phyloP scores from a whole-genome alignment of 2,888 invertebrate genomes.

The Oxyscelio sp. region DNA sequence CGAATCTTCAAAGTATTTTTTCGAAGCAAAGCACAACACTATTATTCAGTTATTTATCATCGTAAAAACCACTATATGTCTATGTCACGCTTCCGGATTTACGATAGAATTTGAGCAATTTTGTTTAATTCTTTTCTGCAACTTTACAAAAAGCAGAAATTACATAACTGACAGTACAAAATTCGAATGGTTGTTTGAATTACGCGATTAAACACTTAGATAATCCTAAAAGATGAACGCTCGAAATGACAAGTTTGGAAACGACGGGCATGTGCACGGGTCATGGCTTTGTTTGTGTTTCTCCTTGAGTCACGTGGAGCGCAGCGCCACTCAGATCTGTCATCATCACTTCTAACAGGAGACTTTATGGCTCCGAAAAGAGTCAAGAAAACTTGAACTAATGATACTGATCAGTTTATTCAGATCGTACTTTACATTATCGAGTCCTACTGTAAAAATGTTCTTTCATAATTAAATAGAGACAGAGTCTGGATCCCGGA shows the following conservation, averaged over 20 bases:
- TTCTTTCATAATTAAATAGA: slow-evolving; percentile 12
- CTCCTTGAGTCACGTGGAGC: slow-evolving; percentile 65
- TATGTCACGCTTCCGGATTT: slow-evolving; percentile 29
- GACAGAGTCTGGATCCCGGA: not conserved
- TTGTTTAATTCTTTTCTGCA: not conserved
- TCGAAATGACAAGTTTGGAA: not conserved
- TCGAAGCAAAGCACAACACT: slow-evolving; percentile 29
- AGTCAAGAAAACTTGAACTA: not conserved
- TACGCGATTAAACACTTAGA: slow-evolving; percentile 26
- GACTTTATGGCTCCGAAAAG: not conserved
- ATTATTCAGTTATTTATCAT: slow-evolving; percentile 22
- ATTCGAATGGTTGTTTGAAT: not conserved
- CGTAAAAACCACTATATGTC: slow-evolving; percentile 1
- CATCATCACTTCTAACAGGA: slow-evolving; percentile 23
- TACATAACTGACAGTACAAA: slow-evolving; percentile 9
- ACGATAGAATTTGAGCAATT: not conserved
- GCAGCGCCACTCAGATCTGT: slow-evolving; percentile 49
- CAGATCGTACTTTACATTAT: not conserved
- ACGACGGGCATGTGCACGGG: slow-evolving; percentile 41
- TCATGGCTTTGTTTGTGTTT: slow-evolving; percentile 64
- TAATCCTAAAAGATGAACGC: slow-evolving; percentile 30
- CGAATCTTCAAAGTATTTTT: not conserved
- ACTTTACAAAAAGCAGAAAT: not conserved
- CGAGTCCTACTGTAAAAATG: slow-evolving; percentile 35
- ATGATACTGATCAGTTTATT: not conserved